phyloP scores from a whole-genome alignment of 2,113 vertebrate genomes.

The Eretmodus cyanostictus region DNA sequence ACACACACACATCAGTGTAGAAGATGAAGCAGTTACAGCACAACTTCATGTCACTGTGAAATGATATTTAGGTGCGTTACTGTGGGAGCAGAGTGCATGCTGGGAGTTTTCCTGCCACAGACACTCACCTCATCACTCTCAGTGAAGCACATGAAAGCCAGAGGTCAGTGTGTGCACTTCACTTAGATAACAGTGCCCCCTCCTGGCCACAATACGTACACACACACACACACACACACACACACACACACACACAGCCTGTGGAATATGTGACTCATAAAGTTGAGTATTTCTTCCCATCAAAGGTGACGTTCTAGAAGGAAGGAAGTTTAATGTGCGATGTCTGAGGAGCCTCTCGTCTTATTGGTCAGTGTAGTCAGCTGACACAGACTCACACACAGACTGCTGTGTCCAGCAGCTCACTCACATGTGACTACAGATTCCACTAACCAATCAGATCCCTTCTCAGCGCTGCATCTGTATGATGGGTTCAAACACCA shows the following conservation, averaged over 20 bases:
- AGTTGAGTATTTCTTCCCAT: not conserved
- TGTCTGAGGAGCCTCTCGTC: not conserved
- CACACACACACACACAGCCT: not conserved
- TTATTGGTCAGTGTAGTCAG: not conserved
- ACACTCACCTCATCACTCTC: not conserved
- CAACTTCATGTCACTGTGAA: not conserved
- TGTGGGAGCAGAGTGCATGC: not conserved
- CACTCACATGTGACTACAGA: not conserved
- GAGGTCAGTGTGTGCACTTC: not conserved
- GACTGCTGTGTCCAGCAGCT: not conserved
- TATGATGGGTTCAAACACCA: not conserved
- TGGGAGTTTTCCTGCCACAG: not conserved
- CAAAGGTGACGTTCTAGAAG: not conserved
- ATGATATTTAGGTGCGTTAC: not conserved
- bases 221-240: not conserved
- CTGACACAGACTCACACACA: not conserved
- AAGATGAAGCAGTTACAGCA: not conserved
- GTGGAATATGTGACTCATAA: not conserved
- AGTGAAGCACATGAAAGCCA: not conserved
- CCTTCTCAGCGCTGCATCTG: not conserved
- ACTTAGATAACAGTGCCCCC: slow-evolving; percentile 27
- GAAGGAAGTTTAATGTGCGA: not conserved
- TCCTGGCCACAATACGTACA: not conserved
- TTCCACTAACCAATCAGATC: not conserved
- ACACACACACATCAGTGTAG: not conserved